These are phyloP conservation scores for Chrysomela aeneicollis DNA, from an alignment of 2,888 invertebrate genomes.

Conservation along the genomic window DNA sequence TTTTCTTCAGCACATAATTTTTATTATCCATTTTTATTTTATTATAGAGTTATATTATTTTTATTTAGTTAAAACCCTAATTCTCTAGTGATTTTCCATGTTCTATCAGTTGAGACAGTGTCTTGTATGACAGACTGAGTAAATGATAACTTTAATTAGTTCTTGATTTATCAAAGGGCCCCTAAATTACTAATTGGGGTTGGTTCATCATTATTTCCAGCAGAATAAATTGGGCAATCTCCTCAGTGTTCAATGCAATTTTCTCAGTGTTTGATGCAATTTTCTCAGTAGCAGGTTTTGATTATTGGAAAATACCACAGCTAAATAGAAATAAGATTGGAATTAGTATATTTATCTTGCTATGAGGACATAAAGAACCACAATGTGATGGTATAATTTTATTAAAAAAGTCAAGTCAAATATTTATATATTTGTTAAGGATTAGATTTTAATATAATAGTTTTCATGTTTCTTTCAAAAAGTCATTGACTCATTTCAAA, in stretches of 20 bases:
- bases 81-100: neutral
- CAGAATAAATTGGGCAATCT: conserved; percentile 40
- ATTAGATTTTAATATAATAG: too few species aligned
- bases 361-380: too few species aligned
- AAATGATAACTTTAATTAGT: conserved; percentile 47
- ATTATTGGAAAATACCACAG: neutral
- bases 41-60: neutral
- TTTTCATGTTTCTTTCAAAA: too few species aligned
- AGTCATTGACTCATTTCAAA: too few species aligned
- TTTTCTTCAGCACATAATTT: neutral
- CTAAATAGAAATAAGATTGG: too few species aligned
- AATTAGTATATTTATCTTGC: too few species aligned
- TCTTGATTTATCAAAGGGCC: conserved; percentile 47
- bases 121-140: conserved; percentile 32
- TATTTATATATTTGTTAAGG: too few species aligned
- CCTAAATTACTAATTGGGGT: conserved; percentile 48
- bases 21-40: neutral
- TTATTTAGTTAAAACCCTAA: neutral
- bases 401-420: too few species aligned
- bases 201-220: conserved; percentile 39
- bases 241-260: conserved; percentile 28
- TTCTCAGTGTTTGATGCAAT: conserved; percentile 24
- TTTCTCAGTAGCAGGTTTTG: conserved; percentile 16
- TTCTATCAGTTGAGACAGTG: neutral
- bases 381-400: too few species aligned